Evolutionary conservation across 2,113 vertebrate genomes (phyloP), one percentile per base, ranked within the genome.

Genomic region (Triplophysa tibetana): DNA sequence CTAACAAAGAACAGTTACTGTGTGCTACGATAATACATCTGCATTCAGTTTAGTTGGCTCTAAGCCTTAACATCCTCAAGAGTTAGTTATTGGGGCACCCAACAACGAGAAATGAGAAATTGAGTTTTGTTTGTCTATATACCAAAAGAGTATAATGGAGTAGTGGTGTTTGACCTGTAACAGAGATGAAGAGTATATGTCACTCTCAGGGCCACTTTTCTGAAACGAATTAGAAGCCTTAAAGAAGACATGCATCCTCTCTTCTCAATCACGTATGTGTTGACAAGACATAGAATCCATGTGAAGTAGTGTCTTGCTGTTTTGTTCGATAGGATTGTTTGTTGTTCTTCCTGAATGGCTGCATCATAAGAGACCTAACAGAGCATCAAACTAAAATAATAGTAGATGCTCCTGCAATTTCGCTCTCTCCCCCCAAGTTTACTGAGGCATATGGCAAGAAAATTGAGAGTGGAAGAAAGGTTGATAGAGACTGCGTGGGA

Each of bases 401-500:
- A 63, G 58, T 45, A 63, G 58, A 48, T 56, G 38, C 68, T 62
- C 45, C 23, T 78, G 62, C 54, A 66, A 62, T 67, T 76, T 50
- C 29, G 38, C 58, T 63, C 21, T 6, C 23, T 63, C 19, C 24
- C 43, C 56, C 24, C 4, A 3, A 63, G 23, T 63, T 75, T 54
- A 65, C 62, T 52, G 62, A 77, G 17, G 48, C 75, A 77, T 54
- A 77, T 63, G 41, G 73, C 58, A 50, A 63, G 73, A 61, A 75
- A 75, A 75, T 77, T 45, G 70, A 66, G 16, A 65, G 24, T 16
- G 75, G 56, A 24, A 78, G 60, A 78, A 56, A 58, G 67, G 62
- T 77, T 77, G 75, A 75, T 50, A 43, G 58, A 63, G 73, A 29
- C 60, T 48, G 73, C 23, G 17, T 26, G 60, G 48, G 19, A 24